A percentile compares a stretch with the other conserved stretches of the same genome.
phyloP scores from a whole-genome alignment of 2,113 vertebrate species.

The Lophura nycthemera region DNA sequence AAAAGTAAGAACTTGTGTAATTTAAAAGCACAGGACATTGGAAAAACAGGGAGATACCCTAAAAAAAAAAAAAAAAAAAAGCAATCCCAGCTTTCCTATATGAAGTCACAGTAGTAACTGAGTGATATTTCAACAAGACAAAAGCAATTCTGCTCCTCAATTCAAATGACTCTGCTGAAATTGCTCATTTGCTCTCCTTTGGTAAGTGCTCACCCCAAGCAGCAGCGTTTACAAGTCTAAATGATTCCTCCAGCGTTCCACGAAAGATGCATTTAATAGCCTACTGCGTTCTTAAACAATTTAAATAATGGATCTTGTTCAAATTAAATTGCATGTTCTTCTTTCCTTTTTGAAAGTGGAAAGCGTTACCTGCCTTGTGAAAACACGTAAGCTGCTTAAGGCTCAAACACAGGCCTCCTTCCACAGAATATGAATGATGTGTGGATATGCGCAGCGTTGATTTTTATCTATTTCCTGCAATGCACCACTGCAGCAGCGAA shows the following conservation, averaged over 20 bases:
- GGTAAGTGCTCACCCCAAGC: neutral
- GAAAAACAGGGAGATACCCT: neutral
- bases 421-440: neutral
- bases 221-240: slow-evolving; percentile 19
- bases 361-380: neutral
- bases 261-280: slow-evolving; percentile 4
- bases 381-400: neutral
- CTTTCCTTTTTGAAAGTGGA: neutral
- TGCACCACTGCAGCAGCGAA: slow-evolving; percentile 78
- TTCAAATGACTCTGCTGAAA: neutral
- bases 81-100: neutral
- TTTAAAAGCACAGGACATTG: neutral
- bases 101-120: neutral
- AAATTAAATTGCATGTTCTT: neutral
- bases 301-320: slow-evolving; percentile 14
- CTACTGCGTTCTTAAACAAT: neutral
- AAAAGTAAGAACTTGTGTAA: neutral
- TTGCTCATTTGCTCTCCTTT: slow-evolving; percentile 2
- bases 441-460: neutral
- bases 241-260: neutral
- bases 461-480: slow-evolving; percentile 74
- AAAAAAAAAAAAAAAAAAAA: neutral
- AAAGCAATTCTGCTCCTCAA: neutral
- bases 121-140: slow-evolving; percentile 11
- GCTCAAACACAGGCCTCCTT: neutral